phyloP scores from a whole-genome alignment of 2,113 vertebrate genomes.

The Ornithorhynchus anatinus region DNA sequence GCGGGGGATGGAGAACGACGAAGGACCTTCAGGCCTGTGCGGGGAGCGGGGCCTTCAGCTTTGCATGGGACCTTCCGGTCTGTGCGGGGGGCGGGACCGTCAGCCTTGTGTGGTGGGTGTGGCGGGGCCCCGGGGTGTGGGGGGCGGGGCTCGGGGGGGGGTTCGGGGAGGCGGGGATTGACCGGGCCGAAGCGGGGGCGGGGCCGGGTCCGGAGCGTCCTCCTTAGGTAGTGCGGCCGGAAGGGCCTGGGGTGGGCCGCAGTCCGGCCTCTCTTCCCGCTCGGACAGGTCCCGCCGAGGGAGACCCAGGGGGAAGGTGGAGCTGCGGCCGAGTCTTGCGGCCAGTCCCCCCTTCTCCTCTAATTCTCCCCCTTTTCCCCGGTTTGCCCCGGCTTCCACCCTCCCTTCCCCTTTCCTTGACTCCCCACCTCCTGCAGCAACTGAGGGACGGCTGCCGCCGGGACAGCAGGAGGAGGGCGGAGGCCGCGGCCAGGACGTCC shows the following conservation, averaged over 20 bases:
- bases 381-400: not conserved
- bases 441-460: constrained; percentile 52
- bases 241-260: not conserved
- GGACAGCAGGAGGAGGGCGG: constrained; percentile 45
- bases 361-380: not conserved
- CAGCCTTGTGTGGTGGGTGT: not conserved
- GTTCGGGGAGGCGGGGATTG: not conserved
- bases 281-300: not conserved
- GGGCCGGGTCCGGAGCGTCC: no score
- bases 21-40: not conserved
- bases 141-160: not conserved
- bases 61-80: not conserved
- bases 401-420: not conserved
- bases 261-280: not conserved
- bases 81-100: not conserved
- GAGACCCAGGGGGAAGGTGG: not conserved
- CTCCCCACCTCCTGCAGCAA: constrained; percentile 43
- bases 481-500: constrained; percentile 30
- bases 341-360: not conserved
- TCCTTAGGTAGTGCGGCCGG: not conserved
- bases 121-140: not conserved
- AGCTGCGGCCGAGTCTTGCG: constrained; percentile 25
- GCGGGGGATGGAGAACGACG: not conserved
- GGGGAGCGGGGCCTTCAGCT: not conserved
- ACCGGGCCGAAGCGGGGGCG: no score